Percentiles rank a stretch among this genome's conserved stretches.
phyloP scores from a whole-genome alignment of 2,113 vertebrate species.

The Hystrix cristata region DNA sequence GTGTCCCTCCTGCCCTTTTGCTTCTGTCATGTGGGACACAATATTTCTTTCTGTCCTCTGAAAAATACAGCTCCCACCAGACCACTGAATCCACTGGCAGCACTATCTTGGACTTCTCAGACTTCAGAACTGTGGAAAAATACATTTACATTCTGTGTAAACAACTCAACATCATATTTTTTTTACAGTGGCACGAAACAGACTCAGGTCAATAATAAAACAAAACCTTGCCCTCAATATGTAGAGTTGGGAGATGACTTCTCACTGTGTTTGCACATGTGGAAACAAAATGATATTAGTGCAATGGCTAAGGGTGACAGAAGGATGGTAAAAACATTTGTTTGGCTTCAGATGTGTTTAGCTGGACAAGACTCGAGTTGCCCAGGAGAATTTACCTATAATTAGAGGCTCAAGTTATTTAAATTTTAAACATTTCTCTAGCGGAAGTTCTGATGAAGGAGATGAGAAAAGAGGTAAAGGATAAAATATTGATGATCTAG shows the following conservation, averaged over 20 bases:
- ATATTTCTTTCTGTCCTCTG: background rate
- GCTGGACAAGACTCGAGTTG: background rate
- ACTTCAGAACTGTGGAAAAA: background rate
- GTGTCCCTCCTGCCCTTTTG: background rate
- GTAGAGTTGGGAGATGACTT: background rate
- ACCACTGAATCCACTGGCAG: background rate
- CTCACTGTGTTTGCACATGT: background rate
- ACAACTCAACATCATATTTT: background rate
- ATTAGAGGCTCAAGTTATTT: background rate
- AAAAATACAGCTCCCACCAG: background rate
- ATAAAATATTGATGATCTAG: background rate
- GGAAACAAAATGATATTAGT: background rate
- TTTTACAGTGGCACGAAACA: background rate
- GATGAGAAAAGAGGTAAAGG: background rate
- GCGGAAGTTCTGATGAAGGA: rapidly evolving
- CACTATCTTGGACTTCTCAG: background rate
- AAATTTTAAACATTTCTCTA: background rate
- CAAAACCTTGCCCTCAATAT: background rate
- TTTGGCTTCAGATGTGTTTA: background rate
- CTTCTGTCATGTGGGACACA: background rate
- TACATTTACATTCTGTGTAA: background rate
- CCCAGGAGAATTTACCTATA: background rate
- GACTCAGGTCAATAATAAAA: background rate
- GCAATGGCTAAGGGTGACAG: background rate
- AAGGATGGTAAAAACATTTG: background rate